phyloP scores from a whole-genome alignment of 2,888 invertebrate genomes.

The Himalopsyche anomala region DNA sequence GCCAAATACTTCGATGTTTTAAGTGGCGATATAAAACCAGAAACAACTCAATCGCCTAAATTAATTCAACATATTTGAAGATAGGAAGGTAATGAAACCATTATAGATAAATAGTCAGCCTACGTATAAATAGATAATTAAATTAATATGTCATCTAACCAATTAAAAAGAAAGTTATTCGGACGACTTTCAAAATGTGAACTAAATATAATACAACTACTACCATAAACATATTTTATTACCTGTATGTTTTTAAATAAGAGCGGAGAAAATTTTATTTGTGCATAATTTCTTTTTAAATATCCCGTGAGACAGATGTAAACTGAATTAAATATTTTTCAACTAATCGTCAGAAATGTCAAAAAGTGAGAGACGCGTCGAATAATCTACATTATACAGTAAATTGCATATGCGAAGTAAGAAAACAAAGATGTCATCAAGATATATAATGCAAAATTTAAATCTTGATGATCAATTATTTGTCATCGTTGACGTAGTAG shows the following conservation, averaged over 20 bases:
- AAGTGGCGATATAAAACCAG: not conserved
- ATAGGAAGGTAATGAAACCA: too few relatives aligned
- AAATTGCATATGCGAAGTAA: too few relatives aligned
- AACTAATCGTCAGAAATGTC: not conserved
- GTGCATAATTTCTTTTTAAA: not conserved
- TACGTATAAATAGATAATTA: too few relatives aligned
- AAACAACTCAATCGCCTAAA: not conserved
- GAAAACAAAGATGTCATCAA: too few relatives aligned
- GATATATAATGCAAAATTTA: too few relatives aligned
- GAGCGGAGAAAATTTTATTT: not conserved
- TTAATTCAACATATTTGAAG: too few relatives aligned
- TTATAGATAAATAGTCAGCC: too few relatives aligned
- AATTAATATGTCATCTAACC: not conserved
- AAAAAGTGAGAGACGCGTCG: too few relatives aligned
- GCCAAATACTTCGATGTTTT: not conserved
- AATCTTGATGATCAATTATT: too few relatives aligned
- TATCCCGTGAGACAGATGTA: not conserved
- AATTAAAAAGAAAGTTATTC: constrained; percentile 20
- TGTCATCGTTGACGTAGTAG: too few relatives aligned
- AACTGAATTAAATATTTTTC: not conserved
- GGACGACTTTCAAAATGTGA: constrained; percentile 8
- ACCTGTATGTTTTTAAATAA: not conserved
- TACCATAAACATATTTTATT: constrained; percentile 2
- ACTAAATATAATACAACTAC: not conserved
- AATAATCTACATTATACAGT: too few relatives aligned